phyloP scores from a whole-genome alignment of 2,113 vertebrate genomes.

The Syrrhaptes paradoxus region DNA sequence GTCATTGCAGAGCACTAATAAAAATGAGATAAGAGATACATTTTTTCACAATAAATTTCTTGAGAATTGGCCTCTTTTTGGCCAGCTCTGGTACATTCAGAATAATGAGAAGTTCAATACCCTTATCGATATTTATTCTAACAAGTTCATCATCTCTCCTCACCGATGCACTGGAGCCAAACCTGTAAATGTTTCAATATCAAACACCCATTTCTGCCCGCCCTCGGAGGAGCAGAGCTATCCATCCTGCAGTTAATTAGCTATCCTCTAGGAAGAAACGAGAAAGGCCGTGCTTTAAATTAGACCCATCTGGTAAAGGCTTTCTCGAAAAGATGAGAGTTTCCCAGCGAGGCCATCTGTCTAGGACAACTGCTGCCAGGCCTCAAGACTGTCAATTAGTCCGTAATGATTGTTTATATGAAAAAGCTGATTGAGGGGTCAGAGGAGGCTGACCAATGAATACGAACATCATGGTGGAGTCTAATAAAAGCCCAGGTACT shows the following conservation, averaged over 20 bases:
- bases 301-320: background rate
- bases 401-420: background rate
- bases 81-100: background rate
- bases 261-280: background rate
- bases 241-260: background rate
- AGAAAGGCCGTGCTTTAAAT: background rate
- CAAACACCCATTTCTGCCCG: background rate
- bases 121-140: background rate
- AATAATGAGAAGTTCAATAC: background rate
- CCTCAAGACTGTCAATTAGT: background rate
- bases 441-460: background rate
- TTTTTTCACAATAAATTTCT: background rate
- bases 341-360: background rate
- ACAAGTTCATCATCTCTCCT: background rate
- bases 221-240: background rate
- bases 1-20: background rate
- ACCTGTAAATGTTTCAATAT: background rate
- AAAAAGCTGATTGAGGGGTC: background rate
- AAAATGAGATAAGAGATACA: background rate
- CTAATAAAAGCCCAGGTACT: background rate
- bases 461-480: rapidly evolving
- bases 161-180: background rate
- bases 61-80: background rate
- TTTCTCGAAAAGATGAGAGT: background rate
- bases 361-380: background rate